Base-by-base conservation (phyloP, 1,140 invertebrate species). In the Drosophila pruinosa region DNA sequence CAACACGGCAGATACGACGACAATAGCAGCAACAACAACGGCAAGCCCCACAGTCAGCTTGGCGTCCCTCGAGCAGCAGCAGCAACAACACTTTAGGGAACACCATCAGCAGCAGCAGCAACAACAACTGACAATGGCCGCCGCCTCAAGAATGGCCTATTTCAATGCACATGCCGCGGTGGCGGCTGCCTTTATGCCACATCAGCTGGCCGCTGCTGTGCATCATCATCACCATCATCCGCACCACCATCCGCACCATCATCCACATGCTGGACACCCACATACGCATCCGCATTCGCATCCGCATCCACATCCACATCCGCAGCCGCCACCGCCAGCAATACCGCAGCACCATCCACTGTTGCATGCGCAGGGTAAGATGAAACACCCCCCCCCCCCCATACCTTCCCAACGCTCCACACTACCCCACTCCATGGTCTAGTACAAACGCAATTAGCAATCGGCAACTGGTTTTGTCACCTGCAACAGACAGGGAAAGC, bases 111-210 rank as follows among this genome's bases (percentile, higher is more conserved):
- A 59, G 0, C 61, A 71, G 1, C 70, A 73, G 5, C 71, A 83
- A n/a, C 75, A 82, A 10, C 79, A 93, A 67, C 93, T 94, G 90
- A 94, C 94, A 24, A 91, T 94, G 91, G 94, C 94, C 74, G 94
- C 94, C 70, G 95, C 96, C 38, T 95, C 94, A 63, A 92, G 96
- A 68, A 96, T 96, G 93, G 95, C 95, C n/a, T 96, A 96, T 78
- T 95, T 97, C 86, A 97, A 97, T 92, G 96, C 96, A 24, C 96
- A 97, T 90, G 96, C 96, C 15, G 96, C 96, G 6, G 96, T 96
- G n/a, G 96, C 96, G 0, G 96, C 96, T 4, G 96, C 96, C 43
- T 97, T 97, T 92, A 92, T 97, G 68, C 96, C 95, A 14, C 82
- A 88, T 68, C 82, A 88, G 41, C 58, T 88, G 74, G 82, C 85